A percentile compares a stretch with the other conserved stretches of the same genome.
phyloP scores from a whole-genome alignment of 2,797 vertebrate species.

The Hapalemur alaotrensis region DNA sequence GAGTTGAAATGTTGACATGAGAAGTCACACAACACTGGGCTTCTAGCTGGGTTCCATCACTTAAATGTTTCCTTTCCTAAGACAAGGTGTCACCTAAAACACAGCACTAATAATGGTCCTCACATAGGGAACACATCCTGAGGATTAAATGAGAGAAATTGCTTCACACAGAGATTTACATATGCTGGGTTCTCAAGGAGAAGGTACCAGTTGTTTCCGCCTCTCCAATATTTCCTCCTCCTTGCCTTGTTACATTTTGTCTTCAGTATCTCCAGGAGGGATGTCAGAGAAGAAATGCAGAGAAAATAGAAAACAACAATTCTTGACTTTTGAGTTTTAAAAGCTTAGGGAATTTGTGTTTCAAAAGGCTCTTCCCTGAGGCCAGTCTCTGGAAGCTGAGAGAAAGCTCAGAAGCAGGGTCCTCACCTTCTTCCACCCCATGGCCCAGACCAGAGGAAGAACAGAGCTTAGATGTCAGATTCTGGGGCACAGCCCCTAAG shows the following conservation, averaged over 20 bases:
- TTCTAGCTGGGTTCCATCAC: not conserved
- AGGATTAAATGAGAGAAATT: not conserved
- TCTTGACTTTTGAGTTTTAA: conserved; percentile 13
- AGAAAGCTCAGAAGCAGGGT: not conserved
- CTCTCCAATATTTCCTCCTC: not conserved
- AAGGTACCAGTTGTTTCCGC: not conserved
- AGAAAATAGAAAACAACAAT: not conserved
- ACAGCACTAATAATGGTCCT: not conserved
- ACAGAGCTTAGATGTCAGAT: not conserved
- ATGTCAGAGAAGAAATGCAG: not conserved
- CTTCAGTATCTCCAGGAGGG: not conserved
- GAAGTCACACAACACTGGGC: not conserved
- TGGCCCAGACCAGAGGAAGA: not conserved
- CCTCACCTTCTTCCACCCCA: not conserved
- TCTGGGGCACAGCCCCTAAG: not conserved
- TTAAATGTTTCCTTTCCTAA: not conserved
- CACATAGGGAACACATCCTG: not conserved
- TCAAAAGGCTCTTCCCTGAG: not conserved
- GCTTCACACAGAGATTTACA: not conserved
- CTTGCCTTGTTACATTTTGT: not conserved
- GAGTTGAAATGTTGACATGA: not conserved
- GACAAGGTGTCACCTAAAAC: not conserved
- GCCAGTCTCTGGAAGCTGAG: not conserved
- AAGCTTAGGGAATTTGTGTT: not conserved
- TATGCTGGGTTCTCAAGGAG: not conserved